Evolutionary conservation across 2,888 invertebrate species (phyloP).

Genomic region (Drosophila kambysellisi): DNA sequence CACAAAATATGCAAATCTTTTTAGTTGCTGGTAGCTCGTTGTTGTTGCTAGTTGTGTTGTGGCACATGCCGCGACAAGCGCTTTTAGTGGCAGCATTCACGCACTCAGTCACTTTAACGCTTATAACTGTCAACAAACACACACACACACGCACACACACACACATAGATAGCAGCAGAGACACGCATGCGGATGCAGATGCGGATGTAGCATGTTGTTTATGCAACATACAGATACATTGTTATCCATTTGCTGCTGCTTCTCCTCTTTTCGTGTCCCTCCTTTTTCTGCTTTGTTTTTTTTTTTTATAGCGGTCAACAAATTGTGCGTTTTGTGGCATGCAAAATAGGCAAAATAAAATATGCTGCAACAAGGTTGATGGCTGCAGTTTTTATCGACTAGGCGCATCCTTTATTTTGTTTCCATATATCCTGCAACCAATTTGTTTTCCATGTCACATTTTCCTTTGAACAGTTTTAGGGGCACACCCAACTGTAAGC

Average conservation of each 20-base stretch:
- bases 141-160: background rate
- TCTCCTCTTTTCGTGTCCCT: background rate
- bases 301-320: slow-evolving; percentile 5
- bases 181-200: background rate
- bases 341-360: background rate
- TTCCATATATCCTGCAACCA: background rate
- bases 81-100: slow-evolving; percentile 44
- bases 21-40: slow-evolving; percentile 62
- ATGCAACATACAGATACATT: background rate
- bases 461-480: no score
- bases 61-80: slow-evolving; percentile 52
- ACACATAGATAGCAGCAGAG: background rate
- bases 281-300: background rate
- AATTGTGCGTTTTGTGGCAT: slow-evolving; percentile 34
- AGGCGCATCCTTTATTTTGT: background rate
- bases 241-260: background rate
- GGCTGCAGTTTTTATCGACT: background rate
- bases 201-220: background rate
- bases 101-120: slow-evolving; percentile 75
- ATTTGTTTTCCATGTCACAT: background rate
- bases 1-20: slow-evolving; percentile 65
- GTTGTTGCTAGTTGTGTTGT: slow-evolving; percentile 5
- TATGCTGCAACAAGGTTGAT: slow-evolving; percentile 4
- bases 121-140: slow-evolving; percentile 63
- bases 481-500: background rate